These are phyloP conservation scores for Phenacoccus solenopsis DNA, from an alignment of 1,140 invertebrate species.

Conservation along the genomic window DNA sequence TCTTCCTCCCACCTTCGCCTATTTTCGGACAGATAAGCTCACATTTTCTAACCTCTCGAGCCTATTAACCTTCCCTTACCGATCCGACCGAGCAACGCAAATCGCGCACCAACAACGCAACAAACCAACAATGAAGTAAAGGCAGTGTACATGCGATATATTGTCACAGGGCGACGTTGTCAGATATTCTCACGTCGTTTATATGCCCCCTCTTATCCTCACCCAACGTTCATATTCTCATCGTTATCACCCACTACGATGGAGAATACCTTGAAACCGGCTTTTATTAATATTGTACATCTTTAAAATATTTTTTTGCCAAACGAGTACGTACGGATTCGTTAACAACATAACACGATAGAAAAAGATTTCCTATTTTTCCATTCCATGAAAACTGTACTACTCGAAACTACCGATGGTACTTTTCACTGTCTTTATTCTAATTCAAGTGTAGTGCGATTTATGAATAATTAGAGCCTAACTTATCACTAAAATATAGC, in stretches of 20 bases:
- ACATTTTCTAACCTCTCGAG: not conserved
- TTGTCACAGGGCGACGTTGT: constrained; percentile 12
- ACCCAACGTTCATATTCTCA: not conserved
- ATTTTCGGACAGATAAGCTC: not conserved
- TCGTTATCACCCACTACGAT: constrained; percentile 5
- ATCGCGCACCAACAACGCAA: not conserved
- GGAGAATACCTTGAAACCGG: not conserved
- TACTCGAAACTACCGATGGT: too few species aligned
- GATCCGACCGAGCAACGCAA: not conserved
- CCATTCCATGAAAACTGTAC: too few species aligned
- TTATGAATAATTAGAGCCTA: too few species aligned
- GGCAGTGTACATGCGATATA: not conserved
- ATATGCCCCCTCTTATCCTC: not conserved
- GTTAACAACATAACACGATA: too few species aligned
- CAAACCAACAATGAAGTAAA: not conserved
- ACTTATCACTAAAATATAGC: too few species aligned
- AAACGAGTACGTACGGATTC: too few species aligned
- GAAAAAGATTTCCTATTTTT: too few species aligned
- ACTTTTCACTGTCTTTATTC: too few species aligned
- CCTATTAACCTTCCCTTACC: not conserved
- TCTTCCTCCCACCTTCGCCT: not conserved
- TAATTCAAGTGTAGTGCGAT: too few species aligned
- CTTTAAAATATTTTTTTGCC: too few species aligned
- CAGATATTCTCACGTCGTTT: constrained; percentile 1
- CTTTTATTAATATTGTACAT: too few species aligned